These are phyloP conservation scores for Adelges cooleyi DNA, from an alignment of 1,140 invertebrate species.

Conservation along the genomic window DNA sequence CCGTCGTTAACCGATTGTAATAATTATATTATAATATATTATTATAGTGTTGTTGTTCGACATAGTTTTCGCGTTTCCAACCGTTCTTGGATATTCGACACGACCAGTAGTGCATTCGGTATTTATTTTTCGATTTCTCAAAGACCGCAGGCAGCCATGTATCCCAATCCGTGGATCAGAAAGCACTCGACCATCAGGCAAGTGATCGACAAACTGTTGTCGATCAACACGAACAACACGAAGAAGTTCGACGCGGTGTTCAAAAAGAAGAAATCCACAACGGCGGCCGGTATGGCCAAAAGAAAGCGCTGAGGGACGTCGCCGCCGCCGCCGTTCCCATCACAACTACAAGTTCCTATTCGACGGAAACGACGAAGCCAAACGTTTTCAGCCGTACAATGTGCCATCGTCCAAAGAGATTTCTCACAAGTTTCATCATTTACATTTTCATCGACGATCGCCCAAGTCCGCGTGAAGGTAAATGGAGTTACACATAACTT, in stretches of 20 bases:
- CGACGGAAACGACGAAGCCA: no score
- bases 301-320: neutral
- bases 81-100: slow-evolving; percentile 17
- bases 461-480: no score
- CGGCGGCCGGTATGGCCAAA: neutral
- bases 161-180: slow-evolving; percentile 59
- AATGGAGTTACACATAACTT: no score
- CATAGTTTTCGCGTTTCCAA: neutral
- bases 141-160: slow-evolving; percentile 41
- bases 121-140: neutral
- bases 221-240: slow-evolving; percentile 29
- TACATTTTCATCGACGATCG: no score
- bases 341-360: no score
- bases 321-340: no score
- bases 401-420: no score
- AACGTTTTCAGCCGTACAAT: no score
- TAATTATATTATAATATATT: no score
- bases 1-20: no score
- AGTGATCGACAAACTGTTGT: slow-evolving; percentile 45
- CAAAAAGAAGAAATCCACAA: slow-evolving; percentile 22
- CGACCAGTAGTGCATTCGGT: neutral
- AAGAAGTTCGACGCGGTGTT: slow-evolving; percentile 24
- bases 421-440: no score
- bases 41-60: no score
- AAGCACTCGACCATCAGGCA: slow-evolving; percentile 59